Conservation (phyloP, 2,113 vertebrate species). For the Pongo abelii region DNA sequence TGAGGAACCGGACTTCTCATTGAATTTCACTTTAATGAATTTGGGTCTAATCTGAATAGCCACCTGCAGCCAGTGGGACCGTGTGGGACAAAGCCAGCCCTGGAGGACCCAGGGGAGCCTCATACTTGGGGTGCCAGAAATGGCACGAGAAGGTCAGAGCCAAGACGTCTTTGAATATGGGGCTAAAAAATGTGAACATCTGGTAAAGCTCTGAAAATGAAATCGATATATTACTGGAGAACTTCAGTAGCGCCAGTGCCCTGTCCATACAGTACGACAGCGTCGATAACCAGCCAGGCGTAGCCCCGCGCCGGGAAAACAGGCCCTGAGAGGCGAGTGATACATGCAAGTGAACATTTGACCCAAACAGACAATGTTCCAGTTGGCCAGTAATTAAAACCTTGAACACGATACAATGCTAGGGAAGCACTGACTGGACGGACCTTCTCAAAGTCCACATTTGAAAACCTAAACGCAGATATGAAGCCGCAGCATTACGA, state of each 20-base stretch:
- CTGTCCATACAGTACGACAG: rapidly evolving
- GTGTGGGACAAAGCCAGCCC: not conserved
- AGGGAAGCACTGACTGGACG: rapidly evolving
- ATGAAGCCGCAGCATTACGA: rapidly evolving
- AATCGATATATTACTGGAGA: rapidly evolving
- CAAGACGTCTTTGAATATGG: rapidly evolving
- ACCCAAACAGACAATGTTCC: too few species aligned
- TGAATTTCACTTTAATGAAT: too few species aligned
- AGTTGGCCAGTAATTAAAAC: rapidly evolving
- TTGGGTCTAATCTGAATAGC: not conserved
- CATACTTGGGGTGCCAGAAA: rapidly evolving
- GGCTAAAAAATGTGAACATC: not conserved
- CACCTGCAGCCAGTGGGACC: rapidly evolving
- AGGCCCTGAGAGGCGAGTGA: rapidly evolving
- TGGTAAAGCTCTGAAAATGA: rapidly evolving
- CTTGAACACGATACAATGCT: rapidly evolving
- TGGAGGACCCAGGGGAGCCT: not conserved
- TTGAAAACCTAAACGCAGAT: not conserved
- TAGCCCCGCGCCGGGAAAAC: rapidly evolving
- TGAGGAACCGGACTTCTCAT: rapidly evolving
- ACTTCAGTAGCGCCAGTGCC: rapidly evolving
- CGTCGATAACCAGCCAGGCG: rapidly evolving
- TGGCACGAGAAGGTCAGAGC: not conserved
- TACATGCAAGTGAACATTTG: rapidly evolving
- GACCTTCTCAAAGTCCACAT: too few species aligned